These are phyloP conservation scores for Lepidurus packardi DNA, from an alignment of 1,140 invertebrate species.

Conservation along the genomic window DNA sequence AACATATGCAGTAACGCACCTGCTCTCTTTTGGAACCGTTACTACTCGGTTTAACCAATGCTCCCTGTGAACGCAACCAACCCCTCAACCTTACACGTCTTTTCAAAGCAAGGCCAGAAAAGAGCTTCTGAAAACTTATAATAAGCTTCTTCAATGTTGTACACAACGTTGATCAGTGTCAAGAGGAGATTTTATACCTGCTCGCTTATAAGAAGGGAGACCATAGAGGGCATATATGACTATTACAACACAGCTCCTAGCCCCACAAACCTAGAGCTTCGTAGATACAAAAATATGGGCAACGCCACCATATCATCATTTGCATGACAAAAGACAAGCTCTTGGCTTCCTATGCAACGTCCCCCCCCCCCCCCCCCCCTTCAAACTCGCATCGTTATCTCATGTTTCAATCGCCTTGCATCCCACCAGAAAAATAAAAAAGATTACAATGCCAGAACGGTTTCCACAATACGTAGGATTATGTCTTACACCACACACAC, in stretches of 20 bases:
- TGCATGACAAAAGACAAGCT: slow-evolving; percentile 10
- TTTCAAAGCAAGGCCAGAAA: background rate
- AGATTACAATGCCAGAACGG: background rate
- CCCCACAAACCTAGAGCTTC: background rate
- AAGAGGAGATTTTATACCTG: slow-evolving; percentile 16
- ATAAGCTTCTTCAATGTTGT: background rate
- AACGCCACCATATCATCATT: background rate
- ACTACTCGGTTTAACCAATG: background rate
- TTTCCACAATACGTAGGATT: slow-evolving; percentile 14
- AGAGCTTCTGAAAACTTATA: background rate
- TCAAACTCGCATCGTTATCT: slow-evolving; percentile 10
- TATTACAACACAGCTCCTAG: background rate
- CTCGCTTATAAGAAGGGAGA: background rate
- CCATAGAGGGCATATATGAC: background rate
- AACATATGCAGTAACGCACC: slow-evolving; percentile 1
- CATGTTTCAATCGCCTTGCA: background rate
- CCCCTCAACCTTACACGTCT: slow-evolving; percentile 13
- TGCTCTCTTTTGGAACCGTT: slow-evolving; percentile 6
- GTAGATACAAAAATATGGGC: background rate
- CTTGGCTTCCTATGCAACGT: slow-evolving; percentile 15
- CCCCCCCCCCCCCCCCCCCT: background rate
- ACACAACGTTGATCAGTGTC: slow-evolving; percentile 9
- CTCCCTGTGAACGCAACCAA: background rate
- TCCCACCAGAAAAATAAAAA: slow-evolving; percentile 8
- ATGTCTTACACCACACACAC: background rate